These are phyloP conservation scores for Zapornia atra DNA, from an alignment of 2,113 vertebrate genomes.

Conservation along the genomic window DNA sequence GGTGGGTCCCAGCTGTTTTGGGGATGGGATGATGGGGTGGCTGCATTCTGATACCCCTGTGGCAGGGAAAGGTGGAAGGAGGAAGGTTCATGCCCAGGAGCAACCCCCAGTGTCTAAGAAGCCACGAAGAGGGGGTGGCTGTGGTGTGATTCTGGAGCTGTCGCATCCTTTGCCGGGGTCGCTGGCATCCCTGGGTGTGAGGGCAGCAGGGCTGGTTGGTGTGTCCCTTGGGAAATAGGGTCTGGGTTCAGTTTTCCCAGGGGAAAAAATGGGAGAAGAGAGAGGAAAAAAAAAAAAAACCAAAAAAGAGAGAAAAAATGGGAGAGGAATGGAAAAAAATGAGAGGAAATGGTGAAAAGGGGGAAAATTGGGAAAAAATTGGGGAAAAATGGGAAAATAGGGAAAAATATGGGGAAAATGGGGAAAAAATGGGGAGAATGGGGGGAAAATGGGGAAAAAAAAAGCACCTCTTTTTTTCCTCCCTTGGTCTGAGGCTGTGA, in stretches of 20 bases:
- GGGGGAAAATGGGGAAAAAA: not conserved
- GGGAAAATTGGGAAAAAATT: not conserved
- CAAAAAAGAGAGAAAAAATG: not conserved
- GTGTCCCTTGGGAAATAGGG: not conserved
- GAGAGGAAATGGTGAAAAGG: no score
- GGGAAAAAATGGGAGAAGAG: not conserved
- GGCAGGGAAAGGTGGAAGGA: not conserved
- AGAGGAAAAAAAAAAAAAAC: not conserved
- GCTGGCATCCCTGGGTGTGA: not conserved
- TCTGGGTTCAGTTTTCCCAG: fast-evolving
- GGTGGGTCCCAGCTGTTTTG: not conserved
- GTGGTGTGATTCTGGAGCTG: not conserved
- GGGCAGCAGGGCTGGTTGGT: fast-evolving
- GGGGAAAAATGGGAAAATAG: not conserved
- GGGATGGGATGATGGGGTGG: not conserved
- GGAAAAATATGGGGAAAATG: not conserved
- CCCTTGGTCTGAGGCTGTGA: not conserved
- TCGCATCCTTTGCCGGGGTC: not conserved
- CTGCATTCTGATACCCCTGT: fast-evolving
- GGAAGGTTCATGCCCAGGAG: not conserved
- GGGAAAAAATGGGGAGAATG: not conserved
- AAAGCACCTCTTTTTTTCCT: not conserved
- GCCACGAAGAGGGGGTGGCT: not conserved
- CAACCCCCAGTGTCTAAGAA: not conserved
- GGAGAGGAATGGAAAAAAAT: no score